Evolutionary conservation across 1,140 invertebrate genomes (phyloP).

Genomic region (Triops cancriformis): DNA sequence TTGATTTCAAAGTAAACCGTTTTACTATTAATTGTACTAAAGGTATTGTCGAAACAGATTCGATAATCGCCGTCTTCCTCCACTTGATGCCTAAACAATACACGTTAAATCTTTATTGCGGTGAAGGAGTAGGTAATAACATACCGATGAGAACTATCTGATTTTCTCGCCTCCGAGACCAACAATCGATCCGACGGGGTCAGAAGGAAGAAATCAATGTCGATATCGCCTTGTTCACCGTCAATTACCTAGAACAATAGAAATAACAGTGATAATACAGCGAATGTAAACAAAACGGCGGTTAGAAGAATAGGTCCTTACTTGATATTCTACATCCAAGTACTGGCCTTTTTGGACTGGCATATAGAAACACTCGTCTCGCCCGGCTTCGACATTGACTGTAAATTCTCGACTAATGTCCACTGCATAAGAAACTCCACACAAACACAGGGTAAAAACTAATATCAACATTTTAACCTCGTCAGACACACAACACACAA

Average conservation of each 20-base stretch:
- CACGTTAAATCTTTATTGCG: neutral
- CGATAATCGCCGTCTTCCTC: constrained; percentile 57
- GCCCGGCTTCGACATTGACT: constrained; percentile 55
- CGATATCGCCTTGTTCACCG: constrained; percentile 62
- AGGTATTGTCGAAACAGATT: constrained; percentile 75
- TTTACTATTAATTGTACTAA: constrained; percentile 66
- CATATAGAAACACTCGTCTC: constrained; percentile 60
- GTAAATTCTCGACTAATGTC: constrained; percentile 50
- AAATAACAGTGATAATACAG: neutral
- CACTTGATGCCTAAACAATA: constrained; percentile 26
- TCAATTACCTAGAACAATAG: constrained; percentile 54
- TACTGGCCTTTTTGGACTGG: constrained; percentile 47
- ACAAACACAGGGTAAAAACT: neutral
- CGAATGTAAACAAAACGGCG: neutral
- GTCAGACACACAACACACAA: neutral
- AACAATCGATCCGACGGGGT: constrained; percentile 55
- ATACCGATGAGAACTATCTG: constrained; percentile 56
- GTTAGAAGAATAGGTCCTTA: constrained; percentile 34
- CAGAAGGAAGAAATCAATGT: constrained; percentile 60
- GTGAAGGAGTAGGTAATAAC: neutral
- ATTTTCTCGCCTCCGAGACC: constrained; percentile 57
- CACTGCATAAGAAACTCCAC: neutral
- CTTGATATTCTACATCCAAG: constrained; percentile 67
- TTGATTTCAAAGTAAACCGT: constrained; percentile 72
- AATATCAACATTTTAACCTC: neutral